phyloP scores from a whole-genome alignment of 1,140 invertebrate species.

The Bathynomus jamesi region DNA sequence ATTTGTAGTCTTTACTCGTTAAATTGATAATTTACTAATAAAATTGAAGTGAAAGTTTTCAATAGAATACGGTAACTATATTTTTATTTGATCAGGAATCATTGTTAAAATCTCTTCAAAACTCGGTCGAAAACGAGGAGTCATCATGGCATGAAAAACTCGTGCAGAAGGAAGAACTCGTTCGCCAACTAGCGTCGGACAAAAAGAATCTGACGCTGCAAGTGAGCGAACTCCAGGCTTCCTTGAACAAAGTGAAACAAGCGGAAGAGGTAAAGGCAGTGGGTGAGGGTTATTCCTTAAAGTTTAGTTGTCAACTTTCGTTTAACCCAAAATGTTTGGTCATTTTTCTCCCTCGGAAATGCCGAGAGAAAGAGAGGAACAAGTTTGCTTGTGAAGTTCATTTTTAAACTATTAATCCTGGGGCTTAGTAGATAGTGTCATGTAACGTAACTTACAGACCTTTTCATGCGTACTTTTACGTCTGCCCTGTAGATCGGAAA shows the following conservation, averaged over 20 bases:
- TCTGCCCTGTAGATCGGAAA: too few species aligned
- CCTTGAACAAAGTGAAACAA: slow-evolving; percentile 18
- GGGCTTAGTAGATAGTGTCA: too few species aligned
- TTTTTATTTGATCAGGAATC: slow-evolving; percentile 11
- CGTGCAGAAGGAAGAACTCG: slow-evolving; percentile 12
- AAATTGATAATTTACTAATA: too few species aligned
- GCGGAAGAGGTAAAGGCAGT: slow-evolving; percentile 18
- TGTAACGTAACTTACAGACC: too few species aligned
- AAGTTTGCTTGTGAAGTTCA: too few species aligned
- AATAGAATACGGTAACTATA: too few species aligned
- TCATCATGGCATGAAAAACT: slow-evolving; percentile 16
- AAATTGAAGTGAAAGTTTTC: too few species aligned
- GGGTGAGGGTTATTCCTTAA: neutral
- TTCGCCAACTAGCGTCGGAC: slow-evolving; percentile 16
- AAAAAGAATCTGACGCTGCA: slow-evolving; percentile 23
- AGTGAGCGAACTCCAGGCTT: slow-evolving; percentile 16
- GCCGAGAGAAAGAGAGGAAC: too few species aligned
- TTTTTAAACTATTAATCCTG: too few species aligned
- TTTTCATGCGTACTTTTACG: too few species aligned
- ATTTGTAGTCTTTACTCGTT: too few species aligned
- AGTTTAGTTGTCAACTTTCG: neutral
- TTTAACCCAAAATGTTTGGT: neutral
- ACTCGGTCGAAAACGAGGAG: slow-evolving; percentile 22
- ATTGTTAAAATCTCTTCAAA: slow-evolving; percentile 19
- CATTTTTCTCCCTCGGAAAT: too few species aligned